Percentiles rank a stretch among this genome's conserved stretches.
Conservation (phyloP, 2,888 invertebrate species). For the Fabriciana adippe region DNA sequence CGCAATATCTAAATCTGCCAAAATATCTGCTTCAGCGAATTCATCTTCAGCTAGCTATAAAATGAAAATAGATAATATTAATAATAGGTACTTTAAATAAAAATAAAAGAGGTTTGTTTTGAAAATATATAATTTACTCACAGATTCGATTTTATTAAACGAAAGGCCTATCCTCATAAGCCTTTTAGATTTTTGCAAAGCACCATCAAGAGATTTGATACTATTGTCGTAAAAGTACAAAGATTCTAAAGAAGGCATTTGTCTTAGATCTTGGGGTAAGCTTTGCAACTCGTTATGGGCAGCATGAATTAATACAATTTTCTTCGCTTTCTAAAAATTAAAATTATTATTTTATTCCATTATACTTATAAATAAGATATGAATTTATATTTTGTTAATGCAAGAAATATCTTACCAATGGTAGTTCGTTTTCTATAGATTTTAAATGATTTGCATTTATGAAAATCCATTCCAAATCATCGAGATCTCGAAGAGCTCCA, state of each 20-base stretch:
- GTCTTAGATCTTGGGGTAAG: constrained; percentile 87
- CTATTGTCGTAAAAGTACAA: constrained; percentile 88
- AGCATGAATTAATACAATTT: constrained; percentile 87
- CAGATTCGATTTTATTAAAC: constrained; percentile 88
- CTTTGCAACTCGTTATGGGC: constrained; percentile 87
- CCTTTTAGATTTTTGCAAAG: constrained; percentile 85
- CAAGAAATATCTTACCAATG: constrained; percentile 76
- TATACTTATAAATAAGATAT: not conserved
- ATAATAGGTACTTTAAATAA: not conserved
- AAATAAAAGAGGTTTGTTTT: not conserved
- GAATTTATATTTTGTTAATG: not conserved
- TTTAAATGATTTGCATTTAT: constrained; percentile 89
- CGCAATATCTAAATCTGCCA: constrained; percentile 87
- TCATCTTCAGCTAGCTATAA: constrained; percentile 87
- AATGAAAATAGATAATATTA: constrained; percentile 15
- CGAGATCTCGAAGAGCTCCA: constrained; percentile 88
- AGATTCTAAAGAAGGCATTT: constrained; percentile 86
- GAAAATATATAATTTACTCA: constrained; percentile 63
- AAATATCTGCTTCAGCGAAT: constrained; percentile 86
- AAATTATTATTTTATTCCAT: not conserved
- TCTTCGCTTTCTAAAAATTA: constrained; percentile 79
- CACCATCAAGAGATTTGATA: constrained; percentile 86
- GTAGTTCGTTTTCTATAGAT: constrained; percentile 89
- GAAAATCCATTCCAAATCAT: constrained; percentile 89
- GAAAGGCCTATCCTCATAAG: constrained; percentile 86